Base-by-base conservation (phyloP, 2,797 vertebrate species). In the Lacerta viridis region DNA sequence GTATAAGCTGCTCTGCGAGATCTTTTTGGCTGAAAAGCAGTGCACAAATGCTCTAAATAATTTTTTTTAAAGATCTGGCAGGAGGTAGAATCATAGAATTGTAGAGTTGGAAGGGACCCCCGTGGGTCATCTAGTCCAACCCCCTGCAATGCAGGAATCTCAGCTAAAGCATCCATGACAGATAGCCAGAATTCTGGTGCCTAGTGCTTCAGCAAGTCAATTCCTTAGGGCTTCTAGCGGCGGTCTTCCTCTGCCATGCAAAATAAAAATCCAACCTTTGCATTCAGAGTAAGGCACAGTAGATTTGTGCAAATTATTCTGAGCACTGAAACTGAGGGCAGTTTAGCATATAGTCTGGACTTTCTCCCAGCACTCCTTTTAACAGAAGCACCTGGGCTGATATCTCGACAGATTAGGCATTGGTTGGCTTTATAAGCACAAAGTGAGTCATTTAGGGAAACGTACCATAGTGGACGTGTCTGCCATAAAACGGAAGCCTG, bases 221-320 rank as follows among this genome's bases (percentile, higher is more conserved):
- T 25, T 66, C 17, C 33, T 50, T 46, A 15, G 11, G 9, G 27
- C 68, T 71, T 71, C 68, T 50, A 25, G 5, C 1, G 5, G 10
- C 3, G 74, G 36, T 29, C 10, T 64, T 64, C 55, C 7, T 64
- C 61, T 20, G 20, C 9, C 43, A 4, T 8, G 18, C 20, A 39
- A 20, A 8, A 17, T 11, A 18, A 66, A 77, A 78, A 55, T 15
- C 13, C 50, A 55, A 55, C 1, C 15, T 27, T 39, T 41, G 6
- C 50, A 41, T 41, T 85, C 25, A 64, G 81, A 75, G 72, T 20
- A 39, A 75, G 50, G 25, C 29, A 46, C 7, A 25, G 23, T 41
- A 69, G 64, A 69, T 50, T 50, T 71, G 43, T 86, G 43, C 61
- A 27, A 64, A 78, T 78, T 86, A 78, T 69, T 41, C 43, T 36